Evolutionary conservation across 2,113 vertebrate genomes (phyloP).

Genomic region (Ciconia stormi): DNA sequence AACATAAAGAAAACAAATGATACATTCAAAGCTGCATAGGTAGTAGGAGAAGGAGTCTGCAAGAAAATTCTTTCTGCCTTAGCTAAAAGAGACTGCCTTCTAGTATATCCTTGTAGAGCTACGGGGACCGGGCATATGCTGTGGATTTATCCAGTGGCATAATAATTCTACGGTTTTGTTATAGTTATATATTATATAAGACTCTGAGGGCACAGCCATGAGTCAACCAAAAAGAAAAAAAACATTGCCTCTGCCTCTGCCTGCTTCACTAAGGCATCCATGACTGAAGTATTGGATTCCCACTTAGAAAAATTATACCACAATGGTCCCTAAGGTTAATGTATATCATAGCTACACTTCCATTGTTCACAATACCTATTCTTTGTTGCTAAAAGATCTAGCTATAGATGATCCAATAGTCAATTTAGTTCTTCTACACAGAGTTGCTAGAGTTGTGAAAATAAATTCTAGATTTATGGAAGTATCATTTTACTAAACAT

Average conservation of each 20-base stretch:
- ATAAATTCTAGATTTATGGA: neutral
- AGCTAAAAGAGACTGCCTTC: neutral
- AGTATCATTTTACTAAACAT: neutral
- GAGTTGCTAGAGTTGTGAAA: neutral
- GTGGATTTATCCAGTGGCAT: neutral
- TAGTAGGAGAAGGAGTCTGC: too few species aligned
- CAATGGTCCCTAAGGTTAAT: neutral
- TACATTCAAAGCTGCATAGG: too few species aligned
- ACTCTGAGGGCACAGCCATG: neutral
- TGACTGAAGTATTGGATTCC: neutral
- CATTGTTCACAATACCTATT: neutral
- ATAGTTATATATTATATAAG: too few species aligned
- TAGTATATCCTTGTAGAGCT: neutral
- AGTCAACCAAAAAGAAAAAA: neutral
- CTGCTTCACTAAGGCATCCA: neutral
- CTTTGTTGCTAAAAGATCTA: neutral
- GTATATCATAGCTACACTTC: neutral
- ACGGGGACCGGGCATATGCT: neutral
- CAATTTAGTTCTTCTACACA: neutral
- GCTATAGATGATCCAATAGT: neutral
- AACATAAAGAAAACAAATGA: too few species aligned
- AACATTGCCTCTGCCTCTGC: neutral
- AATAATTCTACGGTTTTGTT: neutral
- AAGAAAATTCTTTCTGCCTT: neutral
- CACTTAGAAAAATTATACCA: neutral